A percentile compares a stretch with the other conserved stretches of the same genome.
phyloP scores from a whole-genome alignment of 2,888 invertebrate species.

The Diogma glabrata region DNA sequence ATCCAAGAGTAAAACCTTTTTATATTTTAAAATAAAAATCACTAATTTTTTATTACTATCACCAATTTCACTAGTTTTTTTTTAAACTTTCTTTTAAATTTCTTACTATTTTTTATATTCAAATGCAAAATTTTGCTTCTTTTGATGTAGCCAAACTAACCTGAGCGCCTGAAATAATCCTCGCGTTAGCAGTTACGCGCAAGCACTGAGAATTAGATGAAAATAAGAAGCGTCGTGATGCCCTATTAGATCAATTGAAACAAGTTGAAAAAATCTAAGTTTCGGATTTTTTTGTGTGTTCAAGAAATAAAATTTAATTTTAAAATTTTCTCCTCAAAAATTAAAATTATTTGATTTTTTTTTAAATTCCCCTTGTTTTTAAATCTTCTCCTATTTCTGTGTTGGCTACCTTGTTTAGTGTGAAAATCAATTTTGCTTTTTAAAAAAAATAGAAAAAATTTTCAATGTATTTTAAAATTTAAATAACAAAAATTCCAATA shows the following conservation, averaged over 20 bases:
- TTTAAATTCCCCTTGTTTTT: background rate
- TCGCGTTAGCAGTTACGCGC: slow-evolving; percentile 40
- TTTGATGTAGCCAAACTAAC: slow-evolving; percentile 33
- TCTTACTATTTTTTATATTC: background rate
- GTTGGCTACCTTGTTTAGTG: slow-evolving; percentile 7
- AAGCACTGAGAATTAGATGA: slow-evolving; percentile 36
- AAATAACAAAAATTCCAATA: too few species aligned
- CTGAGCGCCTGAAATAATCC: slow-evolving; percentile 40
- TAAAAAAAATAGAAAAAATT: too few species aligned
- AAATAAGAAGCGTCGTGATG: slow-evolving; percentile 7
- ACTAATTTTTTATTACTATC: slow-evolving; percentile 3
- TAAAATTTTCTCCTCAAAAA: slow-evolving; percentile 7
- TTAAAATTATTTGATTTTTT: background rate
- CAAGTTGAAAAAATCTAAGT: too few species aligned
- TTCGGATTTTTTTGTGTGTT: too few species aligned
- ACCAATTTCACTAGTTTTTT: slow-evolving; percentile 7
- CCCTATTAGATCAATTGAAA: slow-evolving; percentile 8
- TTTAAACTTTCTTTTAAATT: background rate
- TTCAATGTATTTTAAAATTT: too few species aligned
- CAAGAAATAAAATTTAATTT: background rate
- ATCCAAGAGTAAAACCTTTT: slow-evolving; percentile 6
- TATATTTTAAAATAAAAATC: too few species aligned
- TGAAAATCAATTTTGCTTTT: too few species aligned
- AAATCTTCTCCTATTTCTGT: background rate
- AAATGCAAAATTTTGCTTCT: background rate